A percentile compares a stretch with the other conserved stretches of the same genome.
Conservation (phyloP, 2,888 invertebrate genomes). For the Glyphotaelius pellucidus region DNA sequence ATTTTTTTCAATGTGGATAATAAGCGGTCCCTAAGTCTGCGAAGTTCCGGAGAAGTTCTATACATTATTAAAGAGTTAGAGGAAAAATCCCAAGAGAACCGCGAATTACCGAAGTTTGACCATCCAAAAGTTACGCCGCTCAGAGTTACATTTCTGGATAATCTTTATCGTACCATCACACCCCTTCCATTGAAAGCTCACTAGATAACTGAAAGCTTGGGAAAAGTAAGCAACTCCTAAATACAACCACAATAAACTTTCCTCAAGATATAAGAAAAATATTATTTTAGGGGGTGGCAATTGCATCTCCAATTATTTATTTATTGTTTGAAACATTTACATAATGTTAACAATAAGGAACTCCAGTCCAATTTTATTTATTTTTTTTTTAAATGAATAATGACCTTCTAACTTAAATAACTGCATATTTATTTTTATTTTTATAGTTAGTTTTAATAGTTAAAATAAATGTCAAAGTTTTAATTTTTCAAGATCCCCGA, state of each 20-base stretch:
- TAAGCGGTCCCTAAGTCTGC: slow-evolving; percentile 34
- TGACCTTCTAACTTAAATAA: no score
- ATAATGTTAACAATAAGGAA: no score
- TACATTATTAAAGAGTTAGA: slow-evolving; percentile 63
- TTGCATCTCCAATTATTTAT: no score
- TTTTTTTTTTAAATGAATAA: no score
- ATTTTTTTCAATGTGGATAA: not conserved
- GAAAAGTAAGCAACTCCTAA: not conserved
- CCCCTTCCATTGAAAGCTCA: not conserved
- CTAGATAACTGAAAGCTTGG: slow-evolving; percentile 20
- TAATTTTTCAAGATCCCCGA: no score
- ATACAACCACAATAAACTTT: not conserved
- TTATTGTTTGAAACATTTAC: no score
- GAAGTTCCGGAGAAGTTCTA: slow-evolving; percentile 43
- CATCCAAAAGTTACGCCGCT: slow-evolving; percentile 55
- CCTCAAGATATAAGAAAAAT: not conserved
- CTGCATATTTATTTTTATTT: no score
- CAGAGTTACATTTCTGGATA: slow-evolving; percentile 7
- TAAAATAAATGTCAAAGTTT: no score
- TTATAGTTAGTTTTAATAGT: no score
- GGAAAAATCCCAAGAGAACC: slow-evolving; percentile 58
- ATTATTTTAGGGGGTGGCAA: not conserved
- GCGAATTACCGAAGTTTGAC: slow-evolving; percentile 64
- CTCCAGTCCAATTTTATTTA: no score
- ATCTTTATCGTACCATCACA: slow-evolving; percentile 16